A percentile compares a stretch with the other conserved stretches of the same genome.
phyloP scores from a whole-genome alignment of 2,113 vertebrate genomes.

The Ceratotherium simum region DNA sequence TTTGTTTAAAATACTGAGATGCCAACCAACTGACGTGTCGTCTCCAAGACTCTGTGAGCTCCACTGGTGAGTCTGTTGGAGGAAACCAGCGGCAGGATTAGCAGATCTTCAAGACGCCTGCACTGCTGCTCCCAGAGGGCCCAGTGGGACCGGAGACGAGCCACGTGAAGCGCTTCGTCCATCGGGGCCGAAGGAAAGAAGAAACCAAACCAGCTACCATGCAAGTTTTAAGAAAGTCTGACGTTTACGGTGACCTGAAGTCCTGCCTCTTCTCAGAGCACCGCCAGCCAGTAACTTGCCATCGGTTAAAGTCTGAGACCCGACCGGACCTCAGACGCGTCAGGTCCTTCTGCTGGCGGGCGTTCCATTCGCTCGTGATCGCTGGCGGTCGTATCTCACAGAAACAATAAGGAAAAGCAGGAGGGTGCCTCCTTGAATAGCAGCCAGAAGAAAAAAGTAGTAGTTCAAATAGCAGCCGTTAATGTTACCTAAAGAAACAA shows the following conservation, averaged over 20 bases:
- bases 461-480: slow-evolving; percentile 96
- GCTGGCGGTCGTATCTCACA: slow-evolving; percentile 93
- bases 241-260: not conserved
- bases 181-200: not conserved
- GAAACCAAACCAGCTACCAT: slow-evolving; percentile 29
- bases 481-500: slow-evolving; percentile 91
- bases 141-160: not conserved
- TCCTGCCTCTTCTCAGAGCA: not conserved
- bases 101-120: not conserved
- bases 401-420: slow-evolving; percentile 96
- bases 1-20: not conserved
- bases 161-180: slow-evolving; percentile 79
- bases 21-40: accelerated
- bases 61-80: accelerated
- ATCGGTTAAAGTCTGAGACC: not conserved
- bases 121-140: not conserved
- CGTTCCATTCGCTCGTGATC: not conserved
- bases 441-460: slow-evolving; percentile 97
- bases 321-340: not conserved
- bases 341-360: slow-evolving; percentile 79
- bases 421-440: slow-evolving; percentile 94
- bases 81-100: not conserved
- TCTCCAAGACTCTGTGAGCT: not conserved
- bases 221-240: slow-evolving; percentile 14
- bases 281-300: not conserved